Evolutionary conservation across 1,140 invertebrate species (phyloP).

Genomic region (Lepidotrigona ventralis): DNA sequence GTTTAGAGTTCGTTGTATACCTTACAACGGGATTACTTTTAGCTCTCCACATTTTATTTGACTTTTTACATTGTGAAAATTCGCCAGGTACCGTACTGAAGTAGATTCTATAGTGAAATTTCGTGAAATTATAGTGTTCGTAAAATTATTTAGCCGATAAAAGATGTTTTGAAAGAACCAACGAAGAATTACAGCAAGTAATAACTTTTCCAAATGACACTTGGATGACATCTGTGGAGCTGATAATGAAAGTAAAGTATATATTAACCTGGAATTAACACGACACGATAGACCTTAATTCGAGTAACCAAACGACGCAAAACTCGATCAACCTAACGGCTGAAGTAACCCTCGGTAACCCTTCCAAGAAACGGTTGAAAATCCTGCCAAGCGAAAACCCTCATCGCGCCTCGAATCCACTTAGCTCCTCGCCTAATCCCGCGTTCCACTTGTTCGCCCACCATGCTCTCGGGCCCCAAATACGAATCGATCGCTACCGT

Average conservation of each 20-base stretch:
- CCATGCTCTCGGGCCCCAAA: not conserved
- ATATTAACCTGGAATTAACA: not conserved
- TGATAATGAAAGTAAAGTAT: not conserved
- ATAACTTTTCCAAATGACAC: no score
- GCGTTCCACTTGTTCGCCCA: slow-evolving; percentile 12
- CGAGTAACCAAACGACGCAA: not conserved
- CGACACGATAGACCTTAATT: not conserved
- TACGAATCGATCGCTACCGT: slow-evolving; percentile 30
- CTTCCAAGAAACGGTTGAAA: not conserved
- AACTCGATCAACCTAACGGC: not conserved
- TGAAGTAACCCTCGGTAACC: not conserved
- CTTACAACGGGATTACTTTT: no score
- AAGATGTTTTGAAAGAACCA: no score
- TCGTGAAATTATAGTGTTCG: no score
- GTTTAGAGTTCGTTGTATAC: not conserved
- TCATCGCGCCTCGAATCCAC: not conserved
- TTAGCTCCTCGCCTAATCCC: slow-evolving; percentile 2
- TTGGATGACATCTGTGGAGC: not conserved
- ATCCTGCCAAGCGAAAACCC: not conserved
- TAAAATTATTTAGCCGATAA: no score
- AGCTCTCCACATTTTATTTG: no score
- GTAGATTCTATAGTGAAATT: no score
- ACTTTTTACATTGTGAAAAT: no score
- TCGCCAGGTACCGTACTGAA: no score
- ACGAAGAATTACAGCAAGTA: no score